Conservation (phyloP, 2,797 vertebrate genomes). For the Siniperca undulata region DNA sequence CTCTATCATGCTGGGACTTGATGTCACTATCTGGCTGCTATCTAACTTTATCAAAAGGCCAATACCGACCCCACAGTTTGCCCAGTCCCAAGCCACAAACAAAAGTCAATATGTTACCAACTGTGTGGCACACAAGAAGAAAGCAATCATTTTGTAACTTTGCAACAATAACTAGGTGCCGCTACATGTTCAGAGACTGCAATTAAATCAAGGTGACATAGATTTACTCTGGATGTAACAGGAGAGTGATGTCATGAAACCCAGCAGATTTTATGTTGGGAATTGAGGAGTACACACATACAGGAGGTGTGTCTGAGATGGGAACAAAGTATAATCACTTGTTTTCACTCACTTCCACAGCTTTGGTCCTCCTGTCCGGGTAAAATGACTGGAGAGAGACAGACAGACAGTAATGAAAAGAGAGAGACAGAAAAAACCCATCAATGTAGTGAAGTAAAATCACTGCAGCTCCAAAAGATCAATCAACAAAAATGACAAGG, state of each 20-base stretch:
- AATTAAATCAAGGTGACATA: background rate
- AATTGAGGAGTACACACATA: background rate
- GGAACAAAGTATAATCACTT: slow-evolving; percentile 6
- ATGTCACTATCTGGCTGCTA: background rate
- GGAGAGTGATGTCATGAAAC: slow-evolving; percentile 17
- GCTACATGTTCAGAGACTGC: background rate
- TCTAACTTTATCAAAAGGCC: slow-evolving; percentile 3
- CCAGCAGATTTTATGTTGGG: background rate
- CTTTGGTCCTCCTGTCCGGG: slow-evolving; percentile 89
- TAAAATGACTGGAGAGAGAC: slow-evolving; percentile 86
- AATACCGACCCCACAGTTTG: background rate
- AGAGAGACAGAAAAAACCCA: slow-evolving; percentile 11
- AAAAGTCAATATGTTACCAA: slow-evolving; percentile 22
- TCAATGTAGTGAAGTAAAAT: slow-evolving; percentile 18
- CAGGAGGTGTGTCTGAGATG: background rate
- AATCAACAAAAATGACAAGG: slow-evolving; percentile 43
- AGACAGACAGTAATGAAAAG: slow-evolving; percentile 42
- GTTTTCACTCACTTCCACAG: slow-evolving; percentile 90
- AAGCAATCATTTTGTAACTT: slow-evolving; percentile 15
- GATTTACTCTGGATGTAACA: slow-evolving; percentile 23
- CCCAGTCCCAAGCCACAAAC: slow-evolving; percentile 6
- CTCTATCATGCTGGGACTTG: background rate
- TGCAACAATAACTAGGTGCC: slow-evolving; percentile 12
- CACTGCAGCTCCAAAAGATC: slow-evolving; percentile 22
- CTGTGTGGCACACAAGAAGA: background rate